These are phyloP conservation scores for Pseudococcus jackbeardsleyi DNA, from an alignment of 2,888 invertebrate genomes.

Conservation along the genomic window DNA sequence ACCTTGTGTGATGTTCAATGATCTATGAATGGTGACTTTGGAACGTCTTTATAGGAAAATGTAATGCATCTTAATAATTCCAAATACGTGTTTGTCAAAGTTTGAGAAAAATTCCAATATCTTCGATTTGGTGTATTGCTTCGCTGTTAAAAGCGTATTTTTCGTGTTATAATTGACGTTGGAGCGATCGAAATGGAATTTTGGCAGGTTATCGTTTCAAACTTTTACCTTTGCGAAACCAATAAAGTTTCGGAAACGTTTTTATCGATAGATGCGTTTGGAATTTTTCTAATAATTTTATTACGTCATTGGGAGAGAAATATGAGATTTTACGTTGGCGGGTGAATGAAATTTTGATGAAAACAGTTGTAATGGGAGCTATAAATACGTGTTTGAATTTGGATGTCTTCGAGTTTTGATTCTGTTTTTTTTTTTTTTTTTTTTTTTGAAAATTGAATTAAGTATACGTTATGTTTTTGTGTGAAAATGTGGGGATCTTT, in stretches of 20 bases:
- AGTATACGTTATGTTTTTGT: too few relatives aligned
- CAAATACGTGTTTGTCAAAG: not conserved
- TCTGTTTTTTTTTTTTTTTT: too few relatives aligned
- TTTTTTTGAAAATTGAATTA: too few relatives aligned
- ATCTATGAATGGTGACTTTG: not conserved
- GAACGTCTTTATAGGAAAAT: not conserved
- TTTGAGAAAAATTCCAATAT: not conserved
- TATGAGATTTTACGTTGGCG: not conserved
- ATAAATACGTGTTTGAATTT: not conserved
- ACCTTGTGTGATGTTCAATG: too few relatives aligned
- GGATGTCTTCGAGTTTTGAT: too few relatives aligned
- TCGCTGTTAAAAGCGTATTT: not conserved
- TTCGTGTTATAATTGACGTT: not conserved
- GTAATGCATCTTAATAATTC: not conserved
- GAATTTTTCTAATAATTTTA: not conserved
- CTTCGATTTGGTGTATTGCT: not conserved
- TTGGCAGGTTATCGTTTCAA: not conserved
- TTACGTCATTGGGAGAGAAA: not conserved
- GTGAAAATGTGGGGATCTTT: too few relatives aligned
- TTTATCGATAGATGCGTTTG: not conserved
- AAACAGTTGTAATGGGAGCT: not conserved
- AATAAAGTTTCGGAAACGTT: not conserved
- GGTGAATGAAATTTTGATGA: not conserved
- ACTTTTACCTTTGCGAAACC: not conserved
- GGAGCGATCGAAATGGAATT: constrained; percentile 7